These are phyloP conservation scores for Brachystomella parvula DNA, from an alignment of 1,140 invertebrate species.

Conservation along the genomic window DNA sequence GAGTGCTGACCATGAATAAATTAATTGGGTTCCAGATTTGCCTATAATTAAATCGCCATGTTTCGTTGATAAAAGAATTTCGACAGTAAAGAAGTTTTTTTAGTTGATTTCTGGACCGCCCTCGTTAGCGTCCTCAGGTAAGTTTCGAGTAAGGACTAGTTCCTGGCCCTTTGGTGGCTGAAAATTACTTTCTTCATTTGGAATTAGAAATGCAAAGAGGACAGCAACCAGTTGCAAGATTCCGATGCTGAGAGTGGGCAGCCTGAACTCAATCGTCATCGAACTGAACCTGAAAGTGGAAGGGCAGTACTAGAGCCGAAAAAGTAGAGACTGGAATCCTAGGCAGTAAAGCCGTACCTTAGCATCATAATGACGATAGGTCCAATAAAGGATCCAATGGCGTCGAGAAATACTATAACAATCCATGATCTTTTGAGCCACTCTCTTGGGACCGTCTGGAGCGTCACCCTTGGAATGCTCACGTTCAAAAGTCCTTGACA, in stretches of 20 bases:
- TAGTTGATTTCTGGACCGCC: too few relatives aligned
- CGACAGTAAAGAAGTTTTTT: not conserved
- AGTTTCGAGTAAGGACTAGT: not conserved
- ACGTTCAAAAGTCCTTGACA: not conserved
- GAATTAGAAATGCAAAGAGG: not conserved
- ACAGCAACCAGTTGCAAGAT: not conserved
- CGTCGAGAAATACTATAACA: not conserved
- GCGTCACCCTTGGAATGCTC: not conserved
- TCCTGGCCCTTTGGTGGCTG: too few relatives aligned
- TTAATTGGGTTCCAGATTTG: too few relatives aligned
- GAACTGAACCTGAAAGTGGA: not conserved
- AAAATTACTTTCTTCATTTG: not conserved
- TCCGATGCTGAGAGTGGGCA: not conserved
- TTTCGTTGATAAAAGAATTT: too few relatives aligned
- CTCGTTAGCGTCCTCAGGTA: too few relatives aligned
- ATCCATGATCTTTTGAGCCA: conserved; percentile 6
- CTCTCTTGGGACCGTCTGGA: not conserved
- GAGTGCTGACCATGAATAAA: too few relatives aligned
- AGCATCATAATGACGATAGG: not conserved
- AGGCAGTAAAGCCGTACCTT: not conserved
- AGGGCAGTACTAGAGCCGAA: too few relatives aligned
- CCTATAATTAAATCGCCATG: too few relatives aligned
- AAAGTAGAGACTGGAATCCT: too few relatives aligned
- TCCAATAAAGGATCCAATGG: not conserved
- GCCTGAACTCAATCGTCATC: not conserved